Percentiles rank a stretch among this genome's conserved stretches.
These are phyloP conservation scores for Leptodactylus fuscus DNA, from an alignment of 2,113 vertebrate genomes.

Conservation along the genomic window DNA sequence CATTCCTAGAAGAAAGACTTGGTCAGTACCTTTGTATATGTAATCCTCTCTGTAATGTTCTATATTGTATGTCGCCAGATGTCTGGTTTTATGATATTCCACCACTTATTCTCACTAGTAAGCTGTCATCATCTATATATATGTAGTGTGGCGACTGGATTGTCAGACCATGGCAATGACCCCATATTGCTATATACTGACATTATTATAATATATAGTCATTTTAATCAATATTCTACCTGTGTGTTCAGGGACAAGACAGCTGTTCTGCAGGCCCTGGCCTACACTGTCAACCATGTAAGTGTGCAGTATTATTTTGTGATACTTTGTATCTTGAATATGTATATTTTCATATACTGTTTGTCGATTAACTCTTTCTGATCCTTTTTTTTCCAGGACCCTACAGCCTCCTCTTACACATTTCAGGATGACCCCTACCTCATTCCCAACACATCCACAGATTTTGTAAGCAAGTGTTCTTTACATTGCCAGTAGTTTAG, in stretches of 20 bases:
- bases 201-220: too few relatives aligned
- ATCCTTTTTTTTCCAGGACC: conserved; percentile 78
- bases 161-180: too few relatives aligned
- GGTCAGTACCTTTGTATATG: conserved; percentile 76
- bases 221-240: too few relatives aligned
- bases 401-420: conserved; percentile 80
- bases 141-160: too few relatives aligned
- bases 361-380: not conserved
- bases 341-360: not conserved
- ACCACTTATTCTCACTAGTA: too few relatives aligned
- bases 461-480: conserved; percentile 77
- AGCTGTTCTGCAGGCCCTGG: conserved; percentile 86
- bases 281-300: conserved; percentile 85
- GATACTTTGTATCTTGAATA: not conserved
- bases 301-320: conserved; percentile 58
- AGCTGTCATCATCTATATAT: too few relatives aligned
- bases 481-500: not conserved
- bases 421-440: conserved; percentile 94
- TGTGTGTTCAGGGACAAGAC: conserved; percentile 81
- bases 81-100: too few relatives aligned
- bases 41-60: not conserved
- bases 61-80: too few relatives aligned
- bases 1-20: conserved; percentile 89
- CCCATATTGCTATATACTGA: too few relatives aligned
- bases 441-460: conserved; percentile 74